Evolutionary conservation across 2,113 vertebrate species (phyloP), one percentile per base, ranked within the genome.

Genomic region (Ciconia stormi): DNA sequence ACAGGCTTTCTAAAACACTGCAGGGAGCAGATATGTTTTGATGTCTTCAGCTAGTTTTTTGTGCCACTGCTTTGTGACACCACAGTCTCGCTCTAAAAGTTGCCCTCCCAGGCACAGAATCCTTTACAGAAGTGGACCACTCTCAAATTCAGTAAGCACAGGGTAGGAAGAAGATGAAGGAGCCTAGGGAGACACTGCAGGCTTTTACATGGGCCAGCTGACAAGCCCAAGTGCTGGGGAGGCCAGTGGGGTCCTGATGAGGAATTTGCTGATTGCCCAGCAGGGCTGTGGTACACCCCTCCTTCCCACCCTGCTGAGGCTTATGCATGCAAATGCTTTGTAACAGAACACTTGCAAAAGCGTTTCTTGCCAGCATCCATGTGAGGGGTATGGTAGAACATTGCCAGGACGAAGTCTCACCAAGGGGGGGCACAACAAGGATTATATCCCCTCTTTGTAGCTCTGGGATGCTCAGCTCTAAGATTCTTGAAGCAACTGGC

Each of bases 401-500:
- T 8, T 42, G 47, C 56, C 42, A 67, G 36, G 56, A 66, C 3
- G 2, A 77, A 72, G 5, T 32, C 25, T n/a, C 42, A 26, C 46
- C 42, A 21, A 44, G 71, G 32, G 1, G 29, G 13, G 12, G 6
- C 52, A 38, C 29, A 52, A 15, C 16, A 78, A 58, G 52, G 27
- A 52, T 69, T 67, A n/a, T 15, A 67, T 13, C 13, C 38, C 18
- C 38, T 38, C 5, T 46, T 52, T 36, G 52, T 25, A 76, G 52
- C 36, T 69, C 52, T 76, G 65, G 59, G 21, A 32, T 8, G 66
- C 62, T 86, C 53, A 80, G 22, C 46, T 56, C 30, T 46, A 44
- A 49, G 46, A 47, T 49, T 27, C 34, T 21, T 72, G 44, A 62
- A 77, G 44, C 18, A 40, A 61, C 19, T 0, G 0, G 27, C 46